phyloP scores from a whole-genome alignment of 2,113 vertebrate genomes.

The Cyanocitta stelleri region DNA sequence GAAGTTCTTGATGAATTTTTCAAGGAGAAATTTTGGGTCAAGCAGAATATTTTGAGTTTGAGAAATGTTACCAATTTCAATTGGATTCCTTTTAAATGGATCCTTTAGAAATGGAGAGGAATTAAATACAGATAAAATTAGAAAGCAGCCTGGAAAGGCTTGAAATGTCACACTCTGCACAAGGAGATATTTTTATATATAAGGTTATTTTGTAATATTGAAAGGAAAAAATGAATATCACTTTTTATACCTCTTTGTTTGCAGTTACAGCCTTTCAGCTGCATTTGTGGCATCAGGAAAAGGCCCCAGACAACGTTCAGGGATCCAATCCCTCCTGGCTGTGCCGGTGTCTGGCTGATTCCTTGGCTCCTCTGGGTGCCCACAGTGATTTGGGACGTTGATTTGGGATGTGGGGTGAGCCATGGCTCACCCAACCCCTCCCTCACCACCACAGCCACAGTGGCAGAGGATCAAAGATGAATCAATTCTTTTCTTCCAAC shows the following conservation, averaged over 20 bases:
- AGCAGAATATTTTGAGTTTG: background rate
- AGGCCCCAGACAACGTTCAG: rapidly evolving
- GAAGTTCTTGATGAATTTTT: background rate
- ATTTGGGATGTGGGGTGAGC: background rate
- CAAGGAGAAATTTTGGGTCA: background rate
- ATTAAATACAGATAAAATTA: background rate
- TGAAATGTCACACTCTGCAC: background rate
- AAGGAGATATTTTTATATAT: background rate
- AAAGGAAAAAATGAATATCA: background rate
- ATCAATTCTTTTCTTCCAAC: background rate
- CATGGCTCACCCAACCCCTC: background rate
- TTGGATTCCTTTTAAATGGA: background rate
- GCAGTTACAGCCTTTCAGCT: background rate
- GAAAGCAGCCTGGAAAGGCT: background rate
- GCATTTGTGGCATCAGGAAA: background rate
- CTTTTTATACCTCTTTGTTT: background rate
- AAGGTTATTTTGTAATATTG: background rate
- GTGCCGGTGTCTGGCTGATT: background rate
- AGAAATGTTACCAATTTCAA: background rate
- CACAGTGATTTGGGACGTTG: rapidly evolving
- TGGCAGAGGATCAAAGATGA: background rate
- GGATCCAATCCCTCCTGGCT: background rate
- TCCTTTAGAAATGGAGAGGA: background rate
- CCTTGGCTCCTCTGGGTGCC: background rate
- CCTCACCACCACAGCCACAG: rapidly evolving